phyloP scores from a whole-genome alignment of 35 echinoderm and acorn worm species.

The Ophiothrix spiculata region DNA sequence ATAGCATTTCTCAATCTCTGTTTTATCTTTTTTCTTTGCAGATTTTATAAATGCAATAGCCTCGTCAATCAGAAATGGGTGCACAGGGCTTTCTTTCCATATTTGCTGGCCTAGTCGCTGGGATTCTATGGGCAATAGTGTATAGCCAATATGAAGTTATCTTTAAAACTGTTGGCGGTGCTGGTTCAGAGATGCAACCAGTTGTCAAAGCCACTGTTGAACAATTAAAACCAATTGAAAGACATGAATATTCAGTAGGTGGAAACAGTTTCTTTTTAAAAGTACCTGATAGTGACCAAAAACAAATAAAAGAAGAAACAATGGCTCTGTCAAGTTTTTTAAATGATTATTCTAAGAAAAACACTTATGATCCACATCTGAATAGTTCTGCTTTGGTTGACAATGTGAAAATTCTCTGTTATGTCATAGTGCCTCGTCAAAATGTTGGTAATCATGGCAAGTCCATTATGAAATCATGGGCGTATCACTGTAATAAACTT shows the following conservation, averaged over 20 bases:
- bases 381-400: constrained; percentile 34
- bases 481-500: constrained; percentile 65
- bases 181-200: background rate
- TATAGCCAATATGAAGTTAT: constrained; percentile 50
- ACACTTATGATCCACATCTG: constrained; percentile 60
- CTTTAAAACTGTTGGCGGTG: background rate
- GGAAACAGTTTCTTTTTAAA: constrained; percentile 59
- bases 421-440: constrained; percentile 24
- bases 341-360: constrained; percentile 23
- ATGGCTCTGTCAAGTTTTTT: background rate
- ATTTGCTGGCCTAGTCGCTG: constrained; percentile 41
- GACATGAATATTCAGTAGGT: constrained; percentile 41
- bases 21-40: background rate
- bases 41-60: background rate
- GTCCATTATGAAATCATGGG: constrained; percentile 35
- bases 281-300: background rate
- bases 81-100: background rate
- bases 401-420: constrained; percentile 66
- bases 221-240: background rate
- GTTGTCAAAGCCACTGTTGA: background rate
- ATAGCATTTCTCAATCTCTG: background rate
- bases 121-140: constrained; percentile 46
- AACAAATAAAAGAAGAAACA: background rate
- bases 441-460: constrained; percentile 20
- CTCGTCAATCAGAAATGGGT: background rate